These are phyloP conservation scores for Acanthosepion lycidas DNA, from an alignment of 2,888 invertebrate species.

Conservation along the genomic window DNA sequence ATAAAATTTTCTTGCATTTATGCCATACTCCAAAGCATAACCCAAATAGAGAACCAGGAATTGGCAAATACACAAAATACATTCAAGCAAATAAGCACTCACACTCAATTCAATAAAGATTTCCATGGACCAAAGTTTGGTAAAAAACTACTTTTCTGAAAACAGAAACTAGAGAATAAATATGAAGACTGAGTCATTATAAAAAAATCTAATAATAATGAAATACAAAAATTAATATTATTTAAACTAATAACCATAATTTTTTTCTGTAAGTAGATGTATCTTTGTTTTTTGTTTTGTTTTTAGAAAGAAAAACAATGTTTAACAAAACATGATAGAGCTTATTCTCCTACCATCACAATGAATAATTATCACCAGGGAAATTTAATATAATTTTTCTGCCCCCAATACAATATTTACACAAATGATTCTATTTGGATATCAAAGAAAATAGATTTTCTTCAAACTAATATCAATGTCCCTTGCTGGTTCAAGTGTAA, in stretches of 20 bases:
- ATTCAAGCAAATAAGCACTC: constrained; percentile 13
- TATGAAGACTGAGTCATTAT: neutral
- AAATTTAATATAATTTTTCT: neutral
- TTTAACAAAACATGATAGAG: neutral
- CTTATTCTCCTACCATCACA: neutral
- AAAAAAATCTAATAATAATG: neutral
- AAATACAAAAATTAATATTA: neutral
- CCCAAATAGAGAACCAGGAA: neutral
- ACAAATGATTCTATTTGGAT: neutral
- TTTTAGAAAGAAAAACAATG: too few species aligned
- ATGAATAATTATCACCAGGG: neutral
- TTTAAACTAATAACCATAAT: neutral
- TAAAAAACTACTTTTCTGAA: neutral
- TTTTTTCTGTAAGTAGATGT: neutral
- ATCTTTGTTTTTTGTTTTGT: neutral
- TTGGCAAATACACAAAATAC: neutral
- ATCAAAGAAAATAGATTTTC: neutral
- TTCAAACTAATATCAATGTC: constrained; percentile 12
- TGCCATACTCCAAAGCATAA: neutral
- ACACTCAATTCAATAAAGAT: neutral
- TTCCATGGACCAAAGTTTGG: neutral
- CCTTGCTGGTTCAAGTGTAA: neutral
- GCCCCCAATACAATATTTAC: too few species aligned
- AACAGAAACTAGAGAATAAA: constrained; percentile 8
- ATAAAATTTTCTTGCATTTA: neutral